These are phyloP conservation scores for Steinernema scapterisci DNA, from an alignment of 2,888 invertebrate genomes.

Conservation along the genomic window DNA sequence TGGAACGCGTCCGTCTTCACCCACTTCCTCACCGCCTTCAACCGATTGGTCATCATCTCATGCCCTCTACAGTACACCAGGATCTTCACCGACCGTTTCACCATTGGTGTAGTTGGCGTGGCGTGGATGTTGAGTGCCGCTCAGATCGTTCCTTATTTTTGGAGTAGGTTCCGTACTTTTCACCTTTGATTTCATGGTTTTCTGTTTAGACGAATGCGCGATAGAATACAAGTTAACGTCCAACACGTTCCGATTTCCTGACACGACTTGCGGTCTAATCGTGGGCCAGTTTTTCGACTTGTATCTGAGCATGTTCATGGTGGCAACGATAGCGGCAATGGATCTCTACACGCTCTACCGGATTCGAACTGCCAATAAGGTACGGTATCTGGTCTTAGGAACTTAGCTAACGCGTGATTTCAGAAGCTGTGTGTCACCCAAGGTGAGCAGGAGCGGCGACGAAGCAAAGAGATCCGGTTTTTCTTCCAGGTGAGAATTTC, in stretches of 20 bases:
- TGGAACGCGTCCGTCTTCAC: slow-evolving; percentile 14
- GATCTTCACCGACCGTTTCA: background rate
- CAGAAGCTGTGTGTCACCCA: background rate
- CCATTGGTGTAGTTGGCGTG: background rate
- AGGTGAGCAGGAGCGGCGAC: background rate
- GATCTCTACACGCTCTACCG: background rate
- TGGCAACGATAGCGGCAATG: background rate
- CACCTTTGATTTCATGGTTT: no score
- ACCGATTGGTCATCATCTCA: slow-evolving; percentile 4
- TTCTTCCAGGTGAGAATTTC: slow-evolving; percentile 3
- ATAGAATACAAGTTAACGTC: background rate
- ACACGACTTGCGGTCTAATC: background rate
- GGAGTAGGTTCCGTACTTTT: background rate
- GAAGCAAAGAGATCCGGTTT: background rate
- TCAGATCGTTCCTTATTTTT: background rate
- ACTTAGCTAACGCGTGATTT: background rate
- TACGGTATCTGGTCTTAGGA: background rate
- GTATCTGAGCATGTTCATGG: background rate
- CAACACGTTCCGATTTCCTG: background rate
- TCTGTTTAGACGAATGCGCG: background rate
- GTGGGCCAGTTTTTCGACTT: background rate
- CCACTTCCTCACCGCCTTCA: slow-evolving; percentile 8
- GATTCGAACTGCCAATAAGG: background rate
- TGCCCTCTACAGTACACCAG: background rate
- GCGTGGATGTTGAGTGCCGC: background rate